Evolutionary conservation across 2,888 invertebrate genomes (phyloP), one percentile per base, ranked within the genome.

Genomic region (Cheilosia urbana): DNA sequence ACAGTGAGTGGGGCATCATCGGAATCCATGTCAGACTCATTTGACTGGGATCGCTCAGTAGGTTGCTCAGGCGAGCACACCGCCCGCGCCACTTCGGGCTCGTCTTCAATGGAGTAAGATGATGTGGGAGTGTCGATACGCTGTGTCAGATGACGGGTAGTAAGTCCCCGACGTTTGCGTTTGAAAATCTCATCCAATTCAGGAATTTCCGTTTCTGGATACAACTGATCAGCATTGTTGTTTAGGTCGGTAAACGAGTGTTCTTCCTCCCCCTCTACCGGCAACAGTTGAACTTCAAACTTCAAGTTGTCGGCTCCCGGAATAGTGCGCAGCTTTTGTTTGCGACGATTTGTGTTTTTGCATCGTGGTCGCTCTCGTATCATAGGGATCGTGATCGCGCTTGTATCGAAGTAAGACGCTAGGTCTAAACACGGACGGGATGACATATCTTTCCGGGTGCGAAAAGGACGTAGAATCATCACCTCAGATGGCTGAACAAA

Each of bases 181-280:
- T 85, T 85, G 11, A 85, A 85, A 5, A 81, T 81, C 34, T 85
- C 81, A 47, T 85, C 81, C 4, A 85, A 57, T 34, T 85, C 85
- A 0, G 85, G 85, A 2, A 77, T 77, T 63, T 81, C 85, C 0
- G 81, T 81, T 17, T 85, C 85, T 19, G 81, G 63, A 62, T 81
- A 85, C 15, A 85, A 24, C 27, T 85, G 60, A 4, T 85, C 72
- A n/a, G 21, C 49, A 21, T 76, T 81, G 47, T 72, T 75, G 15
- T 81, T 85, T 6, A 45, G 11, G 13, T 72, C 66, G 5, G 15
- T 30, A 15, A 11, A 34, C 0, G 40, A 15, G 13, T 27, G 24
- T 0, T 4, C 57, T 1, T 9, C 49, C 2, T 5, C 58, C 1
- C 21, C 66, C 0, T 11, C 53, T 0, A 17, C 2, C 0, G 57